Evolutionary conservation across 2,797 vertebrate genomes (phyloP).

Genomic region (Cirrhinus mrigala): DNA sequence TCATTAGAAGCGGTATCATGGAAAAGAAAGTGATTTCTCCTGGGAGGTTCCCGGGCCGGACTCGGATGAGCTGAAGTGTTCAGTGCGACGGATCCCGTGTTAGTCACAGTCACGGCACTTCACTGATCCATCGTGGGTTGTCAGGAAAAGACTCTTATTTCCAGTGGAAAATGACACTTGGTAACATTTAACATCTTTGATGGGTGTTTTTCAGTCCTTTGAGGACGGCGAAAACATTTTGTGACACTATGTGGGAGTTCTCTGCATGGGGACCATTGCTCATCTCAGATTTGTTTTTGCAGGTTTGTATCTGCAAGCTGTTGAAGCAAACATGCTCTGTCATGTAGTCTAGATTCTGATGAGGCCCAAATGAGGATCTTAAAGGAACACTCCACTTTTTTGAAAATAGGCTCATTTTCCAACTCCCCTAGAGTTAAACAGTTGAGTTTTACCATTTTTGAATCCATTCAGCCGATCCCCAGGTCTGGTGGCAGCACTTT

Average conservation of each 20-base stretch:
- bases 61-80: not conserved
- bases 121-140: not conserved
- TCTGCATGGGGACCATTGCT: constrained; percentile 13
- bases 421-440: too few species aligned
- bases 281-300: not conserved
- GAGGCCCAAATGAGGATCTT: not conserved
- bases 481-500: too few species aligned
- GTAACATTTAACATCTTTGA: constrained; percentile 11
- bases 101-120: constrained; percentile 2
- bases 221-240: not conserved
- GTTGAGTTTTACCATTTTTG: too few species aligned
- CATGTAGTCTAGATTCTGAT: not conserved
- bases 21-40: constrained; percentile 24
- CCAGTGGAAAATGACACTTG: not conserved
- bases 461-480: too few species aligned
- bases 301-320: not conserved
- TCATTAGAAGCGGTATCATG: constrained; percentile 9
- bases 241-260: constrained; percentile 14
- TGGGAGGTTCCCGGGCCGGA: not conserved
- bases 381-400: too few species aligned
- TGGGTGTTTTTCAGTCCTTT: constrained; percentile 8
- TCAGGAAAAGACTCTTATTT: constrained; percentile 11
- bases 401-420: too few species aligned
- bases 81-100: not conserved
- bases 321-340: not conserved